Percentiles rank a stretch among this genome's conserved stretches.
Evolutionary conservation across 2,797 vertebrate genomes (phyloP).

Genomic region (Pseudopleuronectes americanus): DNA sequence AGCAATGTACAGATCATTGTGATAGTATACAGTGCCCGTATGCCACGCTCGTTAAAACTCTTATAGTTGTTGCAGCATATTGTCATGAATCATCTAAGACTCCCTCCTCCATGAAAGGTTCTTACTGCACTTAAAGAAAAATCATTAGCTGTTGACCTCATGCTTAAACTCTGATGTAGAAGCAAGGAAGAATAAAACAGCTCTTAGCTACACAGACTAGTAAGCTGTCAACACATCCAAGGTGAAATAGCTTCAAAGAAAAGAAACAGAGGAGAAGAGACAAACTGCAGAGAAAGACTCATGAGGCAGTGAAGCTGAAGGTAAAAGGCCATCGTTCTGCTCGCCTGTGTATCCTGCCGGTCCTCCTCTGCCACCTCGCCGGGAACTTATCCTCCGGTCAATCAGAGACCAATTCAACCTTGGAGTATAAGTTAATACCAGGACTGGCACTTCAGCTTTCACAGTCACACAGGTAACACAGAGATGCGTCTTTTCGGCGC

Average conservation of each 20-base stretch:
- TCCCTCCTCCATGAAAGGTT: conserved; percentile 2
- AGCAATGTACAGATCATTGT: neutral
- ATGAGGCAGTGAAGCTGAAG: conserved; percentile 37
- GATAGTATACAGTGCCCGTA: neutral
- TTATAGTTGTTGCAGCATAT: neutral
- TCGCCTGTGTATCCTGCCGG: conserved; percentile 38
- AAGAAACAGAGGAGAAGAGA: conserved; percentile 13
- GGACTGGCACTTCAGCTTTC: conserved; percentile 24
- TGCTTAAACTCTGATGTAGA: conserved; percentile 38
- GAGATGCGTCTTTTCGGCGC: conserved; percentile 37
- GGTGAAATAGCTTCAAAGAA: conserved; percentile 26
- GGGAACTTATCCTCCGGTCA: conserved; percentile 64
- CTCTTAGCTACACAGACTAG: conserved; percentile 20
- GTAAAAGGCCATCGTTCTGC: conserved; percentile 27
- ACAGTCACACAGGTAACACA: conserved; percentile 60
- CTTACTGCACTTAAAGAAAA: conserved; percentile 17
- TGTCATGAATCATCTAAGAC: conserved; percentile 4
- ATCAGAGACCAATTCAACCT: conserved; percentile 74
- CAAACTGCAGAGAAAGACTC: conserved; percentile 17
- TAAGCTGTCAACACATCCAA: conserved; percentile 49
- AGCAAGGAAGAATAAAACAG: conserved; percentile 16
- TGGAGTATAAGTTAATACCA: conserved; percentile 68
- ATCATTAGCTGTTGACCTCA: conserved; percentile 33
- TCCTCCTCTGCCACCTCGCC: conserved; percentile 40
- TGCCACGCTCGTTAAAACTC: neutral